These are phyloP conservation scores for Carpatolechia fugitivella DNA, from an alignment of 2,888 invertebrate species.

Conservation along the genomic window DNA sequence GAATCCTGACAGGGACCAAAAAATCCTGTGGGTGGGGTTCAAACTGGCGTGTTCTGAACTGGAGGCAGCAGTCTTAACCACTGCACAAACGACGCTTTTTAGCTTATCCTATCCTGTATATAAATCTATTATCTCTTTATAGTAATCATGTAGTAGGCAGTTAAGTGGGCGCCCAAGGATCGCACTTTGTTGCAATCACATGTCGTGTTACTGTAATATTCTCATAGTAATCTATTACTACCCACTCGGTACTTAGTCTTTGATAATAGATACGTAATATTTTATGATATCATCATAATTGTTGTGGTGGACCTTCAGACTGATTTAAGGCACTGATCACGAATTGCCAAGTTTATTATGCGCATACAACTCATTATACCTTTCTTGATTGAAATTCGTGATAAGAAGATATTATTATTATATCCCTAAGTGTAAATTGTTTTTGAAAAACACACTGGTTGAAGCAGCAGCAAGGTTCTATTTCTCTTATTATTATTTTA, in stretches of 20 bases:
- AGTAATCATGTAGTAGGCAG: not conserved
- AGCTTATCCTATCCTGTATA: not conserved
- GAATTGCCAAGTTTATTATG: not conserved
- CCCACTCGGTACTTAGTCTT: not conserved
- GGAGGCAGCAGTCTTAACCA: no score
- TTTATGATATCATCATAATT: not conserved
- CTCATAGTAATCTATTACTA: not conserved
- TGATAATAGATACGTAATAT: not conserved
- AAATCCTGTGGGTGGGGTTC: no score
- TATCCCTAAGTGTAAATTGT: no score
- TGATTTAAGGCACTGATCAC: no score
- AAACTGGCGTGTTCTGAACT: no score
- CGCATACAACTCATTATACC: not conserved
- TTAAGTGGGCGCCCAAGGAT: constrained; percentile 6
- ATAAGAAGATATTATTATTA: no score
- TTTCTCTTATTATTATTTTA: no score
- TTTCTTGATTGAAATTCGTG: not conserved
- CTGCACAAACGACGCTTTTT: no score
- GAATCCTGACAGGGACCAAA: no score
- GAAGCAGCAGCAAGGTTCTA: no score
- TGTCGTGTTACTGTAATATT: not conserved
- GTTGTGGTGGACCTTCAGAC: not conserved
- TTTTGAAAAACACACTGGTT: no score
- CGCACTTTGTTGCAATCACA: not conserved
- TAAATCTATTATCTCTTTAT: not conserved